Evolutionary conservation across 2,888 invertebrate genomes (phyloP), one percentile per base, ranked within the genome.

Genomic region (Troides oblongomaculatus): DNA sequence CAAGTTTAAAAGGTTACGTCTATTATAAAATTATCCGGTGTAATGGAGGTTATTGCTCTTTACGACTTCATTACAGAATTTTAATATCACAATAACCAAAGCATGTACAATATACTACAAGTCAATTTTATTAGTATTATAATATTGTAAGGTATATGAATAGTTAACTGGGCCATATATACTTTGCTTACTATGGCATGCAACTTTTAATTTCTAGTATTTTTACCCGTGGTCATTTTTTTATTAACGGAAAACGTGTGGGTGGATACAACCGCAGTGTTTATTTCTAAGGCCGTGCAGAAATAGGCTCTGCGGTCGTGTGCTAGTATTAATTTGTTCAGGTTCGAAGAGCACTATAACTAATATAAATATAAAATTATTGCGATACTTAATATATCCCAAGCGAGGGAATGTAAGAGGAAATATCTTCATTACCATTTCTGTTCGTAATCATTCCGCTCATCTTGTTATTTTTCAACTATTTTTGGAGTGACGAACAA

Each of bases 21-120:
- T 12, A 46, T 2, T 46, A 46, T 12, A 14, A 12, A n/a, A n/a
- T n/a, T 18, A 7, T 53, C 2, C 18, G 53, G n/a, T 53, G 8
- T 53, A 53, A 53, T 53, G n/a, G 18, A 53, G 53, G 53, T 53
- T 53, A 53, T 53, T 53, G 53, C 53, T 53, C 53, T 53, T n/a
- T 18, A 7, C n/a, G 53, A 53, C 18, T 53, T 53, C n/a, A 53
- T 53, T 53, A 30, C 30, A 60, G 18, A 60, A 30, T 10, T 4
- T 53, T 53, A 53, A 53, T 53, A 53, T n/a, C 53, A 53, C 53
- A n/a, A n/a, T n/a, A 7, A n/a, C 53, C 6, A 3, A 14, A 2
- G 14, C 14, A n/a, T 53, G 18, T 7, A 1, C n/a, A 2, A n/a
- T 46, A 46, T 2, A 12, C 46, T 14, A 10, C 10, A 39, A 10